A percentile compares a stretch with the other conserved stretches of the same genome.
Conservation (phyloP, 2,797 vertebrate genomes). For the Gymnopithys bicolor region DNA sequence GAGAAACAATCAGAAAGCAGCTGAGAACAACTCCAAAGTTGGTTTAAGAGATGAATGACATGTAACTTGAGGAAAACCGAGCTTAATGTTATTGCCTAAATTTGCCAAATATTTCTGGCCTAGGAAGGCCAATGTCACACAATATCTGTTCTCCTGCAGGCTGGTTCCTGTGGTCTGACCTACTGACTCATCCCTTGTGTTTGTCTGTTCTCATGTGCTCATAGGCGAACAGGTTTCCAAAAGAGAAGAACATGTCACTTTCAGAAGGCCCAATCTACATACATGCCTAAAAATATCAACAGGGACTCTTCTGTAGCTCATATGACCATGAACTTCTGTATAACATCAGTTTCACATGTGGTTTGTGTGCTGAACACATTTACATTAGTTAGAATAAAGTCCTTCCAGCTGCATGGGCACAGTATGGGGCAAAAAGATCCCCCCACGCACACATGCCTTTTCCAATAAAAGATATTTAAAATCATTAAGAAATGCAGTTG, state of each 20-base stretch:
- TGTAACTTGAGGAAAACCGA: background rate
- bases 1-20: background rate
- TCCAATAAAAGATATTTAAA: background rate
- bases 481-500: conserved; percentile 24
- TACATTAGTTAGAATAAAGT: background rate
- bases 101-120: background rate
- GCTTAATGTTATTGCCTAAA: background rate
- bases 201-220: background rate
- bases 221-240: background rate
- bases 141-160: background rate
- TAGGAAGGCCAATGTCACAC: background rate
- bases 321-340: background rate
- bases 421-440: background rate
- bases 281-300: background rate
- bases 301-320: background rate
- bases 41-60: background rate
- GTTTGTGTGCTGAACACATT: background rate
- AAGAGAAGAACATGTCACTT: background rate
- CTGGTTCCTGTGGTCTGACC: background rate
- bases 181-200: background rate
- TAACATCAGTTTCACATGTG: background rate
- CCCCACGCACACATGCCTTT: background rate
- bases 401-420: background rate
- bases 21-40: background rate
- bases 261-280: background rate